Evolutionary conservation across 2,888 invertebrate species (phyloP).

Genomic region (Bedellia somnulentella): DNA sequence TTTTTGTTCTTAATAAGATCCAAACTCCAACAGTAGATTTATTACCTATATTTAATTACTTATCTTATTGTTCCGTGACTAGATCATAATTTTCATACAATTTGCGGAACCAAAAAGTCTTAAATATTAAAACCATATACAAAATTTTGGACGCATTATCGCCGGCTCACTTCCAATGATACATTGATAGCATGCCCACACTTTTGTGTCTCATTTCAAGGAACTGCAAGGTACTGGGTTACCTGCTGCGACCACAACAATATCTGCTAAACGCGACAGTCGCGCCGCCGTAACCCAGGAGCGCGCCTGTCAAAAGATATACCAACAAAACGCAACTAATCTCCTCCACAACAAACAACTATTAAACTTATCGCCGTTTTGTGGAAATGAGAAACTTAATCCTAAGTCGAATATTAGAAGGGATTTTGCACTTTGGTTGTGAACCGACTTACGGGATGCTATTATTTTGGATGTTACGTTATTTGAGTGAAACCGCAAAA

Average conservation of each 20-base stretch:
- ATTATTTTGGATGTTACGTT: no score
- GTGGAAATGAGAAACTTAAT: constrained; percentile 44
- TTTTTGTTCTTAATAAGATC: no score
- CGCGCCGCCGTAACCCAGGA: constrained; percentile 16
- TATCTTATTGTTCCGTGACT: no score
- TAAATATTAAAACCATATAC: constrained; percentile 4
- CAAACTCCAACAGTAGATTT: no score
- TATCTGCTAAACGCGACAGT: constrained; percentile 11
- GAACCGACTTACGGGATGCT: no score
- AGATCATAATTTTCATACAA: no score
- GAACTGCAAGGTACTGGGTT: constrained; percentile 26
- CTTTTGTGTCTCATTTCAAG: constrained; percentile 31
- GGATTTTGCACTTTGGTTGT: constrained; percentile 44
- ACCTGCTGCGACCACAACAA: constrained; percentile 18
- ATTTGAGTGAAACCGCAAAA: no score
- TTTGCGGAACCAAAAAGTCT: no score
- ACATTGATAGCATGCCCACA: no score
- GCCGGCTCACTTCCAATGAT: no score
- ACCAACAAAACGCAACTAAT: constrained; percentile 40
- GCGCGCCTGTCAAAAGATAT: constrained; percentile 25
- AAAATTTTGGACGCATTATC: no score
- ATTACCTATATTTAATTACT: no score
- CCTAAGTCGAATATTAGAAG: constrained; percentile 36
- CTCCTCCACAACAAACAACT: constrained; percentile 33
- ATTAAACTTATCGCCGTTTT: constrained; percentile 38